Conservation (phyloP, 2,797 vertebrate species). For the Florisuga fusca region DNA sequence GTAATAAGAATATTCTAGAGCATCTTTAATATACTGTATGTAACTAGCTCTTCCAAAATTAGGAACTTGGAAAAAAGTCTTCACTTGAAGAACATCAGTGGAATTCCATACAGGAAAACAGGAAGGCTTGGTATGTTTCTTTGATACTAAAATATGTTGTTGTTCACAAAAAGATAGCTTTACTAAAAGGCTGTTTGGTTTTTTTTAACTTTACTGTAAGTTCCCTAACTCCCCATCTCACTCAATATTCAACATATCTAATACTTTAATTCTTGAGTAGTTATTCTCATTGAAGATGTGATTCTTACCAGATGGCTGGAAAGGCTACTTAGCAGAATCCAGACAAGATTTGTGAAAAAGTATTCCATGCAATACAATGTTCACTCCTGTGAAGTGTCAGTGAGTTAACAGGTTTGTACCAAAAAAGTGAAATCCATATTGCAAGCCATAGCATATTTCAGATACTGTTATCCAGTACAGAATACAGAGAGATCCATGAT, state of each 20-base stretch:
- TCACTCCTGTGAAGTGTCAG: neutral
- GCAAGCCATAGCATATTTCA: neutral
- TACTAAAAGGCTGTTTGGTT: neutral
- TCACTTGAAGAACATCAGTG: neutral
- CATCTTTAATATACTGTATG: neutral
- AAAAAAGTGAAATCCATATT: conserved; percentile 11
- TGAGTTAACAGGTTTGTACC: conserved; percentile 1
- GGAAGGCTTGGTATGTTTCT: neutral
- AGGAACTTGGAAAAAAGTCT: neutral
- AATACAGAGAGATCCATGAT: neutral
- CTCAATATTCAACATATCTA: neutral
- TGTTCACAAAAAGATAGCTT: neutral
- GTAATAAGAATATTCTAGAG: neutral
- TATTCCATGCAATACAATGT: neutral
- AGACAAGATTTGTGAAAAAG: neutral
- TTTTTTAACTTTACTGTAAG: neutral
- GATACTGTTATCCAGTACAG: neutral
- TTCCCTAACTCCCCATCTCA: neutral
- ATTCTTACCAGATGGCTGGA: neutral
- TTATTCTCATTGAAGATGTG: neutral
- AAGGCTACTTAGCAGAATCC: neutral
- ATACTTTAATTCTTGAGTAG: neutral
- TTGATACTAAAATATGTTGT: neutral
- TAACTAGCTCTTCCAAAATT: neutral
- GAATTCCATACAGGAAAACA: neutral